Conservation (phyloP, 2,888 invertebrate genomes). For the Xestia xanthographa region DNA sequence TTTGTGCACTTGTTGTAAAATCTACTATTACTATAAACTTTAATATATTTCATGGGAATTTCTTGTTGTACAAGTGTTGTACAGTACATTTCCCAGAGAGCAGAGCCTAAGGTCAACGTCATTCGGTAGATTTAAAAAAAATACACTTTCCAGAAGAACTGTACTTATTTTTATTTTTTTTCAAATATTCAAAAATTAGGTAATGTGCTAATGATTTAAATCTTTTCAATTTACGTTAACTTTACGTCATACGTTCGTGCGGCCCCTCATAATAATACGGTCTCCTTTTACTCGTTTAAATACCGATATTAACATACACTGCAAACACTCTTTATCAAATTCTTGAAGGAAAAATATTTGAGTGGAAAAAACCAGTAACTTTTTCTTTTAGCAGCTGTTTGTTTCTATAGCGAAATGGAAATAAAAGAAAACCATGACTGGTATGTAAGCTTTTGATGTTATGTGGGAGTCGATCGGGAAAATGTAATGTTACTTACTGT, state of each 20-base stretch:
- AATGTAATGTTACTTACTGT: not conserved
- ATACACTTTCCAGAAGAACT: not conserved
- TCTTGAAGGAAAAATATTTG: constrained; percentile 12
- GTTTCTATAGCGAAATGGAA: constrained; percentile 12
- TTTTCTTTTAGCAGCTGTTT: constrained; percentile 23
- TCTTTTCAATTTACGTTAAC: not conserved
- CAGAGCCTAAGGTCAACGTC: not conserved
- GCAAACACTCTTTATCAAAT: constrained; percentile 2
- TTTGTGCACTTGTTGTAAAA: too few species aligned
- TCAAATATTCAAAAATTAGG: too few species aligned
- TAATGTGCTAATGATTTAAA: not conserved
- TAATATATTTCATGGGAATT: not conserved
- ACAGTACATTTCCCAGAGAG: not conserved
- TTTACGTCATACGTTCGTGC: not conserved
- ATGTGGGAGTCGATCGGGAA: constrained; percentile 1
- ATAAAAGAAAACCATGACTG: constrained; percentile 38
- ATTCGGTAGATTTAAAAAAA: not conserved
- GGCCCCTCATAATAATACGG: not conserved
- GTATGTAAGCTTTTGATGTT: constrained; percentile 33
- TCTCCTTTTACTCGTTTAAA: constrained; percentile 1
- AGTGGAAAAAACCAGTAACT: not conserved
- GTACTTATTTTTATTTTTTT: too few species aligned
- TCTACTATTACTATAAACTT: too few species aligned
- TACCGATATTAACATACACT: constrained; percentile 1
- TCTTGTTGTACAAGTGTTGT: too few species aligned